These are phyloP conservation scores for Metacarcinus magister DNA, from an alignment of 2,888 invertebrate species.

Conservation along the genomic window DNA sequence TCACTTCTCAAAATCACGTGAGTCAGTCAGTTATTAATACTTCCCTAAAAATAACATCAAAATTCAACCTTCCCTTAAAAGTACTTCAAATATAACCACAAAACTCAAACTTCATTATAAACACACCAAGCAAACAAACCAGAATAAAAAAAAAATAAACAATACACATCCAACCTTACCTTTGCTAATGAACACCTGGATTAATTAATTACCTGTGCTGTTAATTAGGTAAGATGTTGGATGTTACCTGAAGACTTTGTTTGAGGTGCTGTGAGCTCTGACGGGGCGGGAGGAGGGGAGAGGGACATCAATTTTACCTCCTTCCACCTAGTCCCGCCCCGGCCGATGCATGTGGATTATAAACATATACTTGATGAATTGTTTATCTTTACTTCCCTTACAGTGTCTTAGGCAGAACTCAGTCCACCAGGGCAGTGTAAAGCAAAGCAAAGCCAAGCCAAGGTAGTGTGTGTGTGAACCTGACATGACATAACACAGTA, in stretches of 20 bases:
- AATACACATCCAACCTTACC: not conserved
- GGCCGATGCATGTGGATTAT: not conserved
- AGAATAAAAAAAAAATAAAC: too few relatives aligned
- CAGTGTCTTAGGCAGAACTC: constrained; percentile 36
- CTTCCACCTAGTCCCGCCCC: not conserved
- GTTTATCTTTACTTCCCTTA: constrained; percentile 5
- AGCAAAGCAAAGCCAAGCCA: not conserved
- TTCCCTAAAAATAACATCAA: not conserved
- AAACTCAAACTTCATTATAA: too few relatives aligned
- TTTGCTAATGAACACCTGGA: not conserved
- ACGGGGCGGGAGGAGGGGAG: not conserved
- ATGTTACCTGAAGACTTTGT: not conserved
- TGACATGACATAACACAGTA: not conserved
- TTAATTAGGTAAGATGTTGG: not conserved
- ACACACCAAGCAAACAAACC: too few relatives aligned
- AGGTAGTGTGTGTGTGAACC: not conserved
- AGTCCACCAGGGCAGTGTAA: constrained; percentile 51
- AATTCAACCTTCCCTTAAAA: not conserved
- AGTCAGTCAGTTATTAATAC: too few relatives aligned
- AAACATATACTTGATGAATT: not conserved
- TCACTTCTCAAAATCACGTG: too few relatives aligned
- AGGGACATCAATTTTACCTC: not conserved
- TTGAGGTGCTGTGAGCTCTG: too few relatives aligned
- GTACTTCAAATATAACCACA: not conserved
- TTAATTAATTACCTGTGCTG: not conserved